Evolutionary conservation across 2,113 vertebrate genomes (phyloP).

Genomic region (Pterocles burchelli): DNA sequence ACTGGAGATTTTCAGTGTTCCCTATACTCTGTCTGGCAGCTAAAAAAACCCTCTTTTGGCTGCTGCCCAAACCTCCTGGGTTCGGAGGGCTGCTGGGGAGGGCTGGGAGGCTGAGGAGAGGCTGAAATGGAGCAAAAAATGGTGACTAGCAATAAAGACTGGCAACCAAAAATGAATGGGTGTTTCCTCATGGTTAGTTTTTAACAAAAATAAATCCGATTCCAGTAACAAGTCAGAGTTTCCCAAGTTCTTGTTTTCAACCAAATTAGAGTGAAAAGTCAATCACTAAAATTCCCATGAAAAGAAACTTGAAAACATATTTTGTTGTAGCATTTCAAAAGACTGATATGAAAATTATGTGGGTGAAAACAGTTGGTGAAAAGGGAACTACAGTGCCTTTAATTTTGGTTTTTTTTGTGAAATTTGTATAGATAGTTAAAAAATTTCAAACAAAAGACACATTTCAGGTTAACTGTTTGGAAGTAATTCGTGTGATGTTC

Average conservation of each 20-base stretch:
- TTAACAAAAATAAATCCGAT: background rate
- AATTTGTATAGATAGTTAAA: background rate
- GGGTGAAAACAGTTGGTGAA: background rate
- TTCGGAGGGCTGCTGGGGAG: background rate
- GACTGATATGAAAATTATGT: background rate
- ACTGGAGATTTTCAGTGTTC: background rate
- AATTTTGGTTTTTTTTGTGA: background rate
- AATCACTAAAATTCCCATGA: background rate
- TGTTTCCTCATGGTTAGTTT: background rate
- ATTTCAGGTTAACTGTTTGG: background rate
- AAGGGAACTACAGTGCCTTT: background rate
- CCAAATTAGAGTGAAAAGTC: background rate
- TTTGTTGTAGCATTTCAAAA: background rate
- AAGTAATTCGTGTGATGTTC: background rate
- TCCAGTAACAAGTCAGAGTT: background rate
- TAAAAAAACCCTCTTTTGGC: background rate
- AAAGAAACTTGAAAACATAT: background rate
- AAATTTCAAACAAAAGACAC: background rate
- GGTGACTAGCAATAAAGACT: background rate
- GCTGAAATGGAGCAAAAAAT: background rate
- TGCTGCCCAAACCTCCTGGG: background rate
- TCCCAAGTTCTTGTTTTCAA: background rate
- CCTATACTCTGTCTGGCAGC: background rate
- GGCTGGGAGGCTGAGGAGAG: background rate
- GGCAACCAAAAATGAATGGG: background rate